Evolutionary conservation across 2,888 invertebrate genomes (phyloP).

Genomic region (Elysia crispata): DNA sequence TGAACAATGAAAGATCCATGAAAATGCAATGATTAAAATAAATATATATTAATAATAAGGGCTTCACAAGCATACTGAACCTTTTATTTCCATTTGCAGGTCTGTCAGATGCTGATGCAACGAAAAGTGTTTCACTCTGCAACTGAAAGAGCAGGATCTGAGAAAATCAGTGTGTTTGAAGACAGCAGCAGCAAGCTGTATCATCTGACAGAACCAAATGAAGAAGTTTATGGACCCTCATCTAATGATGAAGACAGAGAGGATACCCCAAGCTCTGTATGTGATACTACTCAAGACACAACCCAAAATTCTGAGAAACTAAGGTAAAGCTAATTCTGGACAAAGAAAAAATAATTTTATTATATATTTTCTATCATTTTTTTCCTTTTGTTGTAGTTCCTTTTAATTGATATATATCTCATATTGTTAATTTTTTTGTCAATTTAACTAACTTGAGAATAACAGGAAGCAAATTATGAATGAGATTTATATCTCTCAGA

Average conservation of each 20-base stretch:
- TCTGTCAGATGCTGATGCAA: slow-evolving; percentile 74
- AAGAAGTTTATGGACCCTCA: slow-evolving; percentile 47
- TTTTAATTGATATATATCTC: too few relatives aligned
- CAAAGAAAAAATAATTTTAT: not conserved
- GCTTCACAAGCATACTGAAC: not conserved
- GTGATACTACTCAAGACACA: slow-evolving; percentile 14
- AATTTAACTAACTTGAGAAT: too few relatives aligned
- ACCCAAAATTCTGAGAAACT: slow-evolving; percentile 32
- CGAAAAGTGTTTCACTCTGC: slow-evolving; percentile 72
- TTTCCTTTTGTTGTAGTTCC: too few relatives aligned
- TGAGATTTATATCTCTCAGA: too few relatives aligned
- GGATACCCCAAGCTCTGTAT: slow-evolving; percentile 19
- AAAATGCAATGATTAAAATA: too few relatives aligned
- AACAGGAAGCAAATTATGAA: too few relatives aligned
- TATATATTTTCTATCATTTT: too few relatives aligned
- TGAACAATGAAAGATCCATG: too few relatives aligned
- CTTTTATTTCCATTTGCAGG: slow-evolving; percentile 52
- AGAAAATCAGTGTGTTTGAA: slow-evolving; percentile 67
- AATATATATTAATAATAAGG: too few relatives aligned
- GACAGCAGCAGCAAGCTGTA: slow-evolving; percentile 73
- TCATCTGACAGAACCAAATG: slow-evolving; percentile 57
- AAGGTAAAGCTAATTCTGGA: slow-evolving; percentile 17
- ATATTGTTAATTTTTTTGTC: too few relatives aligned
- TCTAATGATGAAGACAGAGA: slow-evolving; percentile 51
- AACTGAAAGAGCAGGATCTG: slow-evolving; percentile 56